Conservation (phyloP, 2,888 invertebrate genomes). For the Troides aeacus region DNA sequence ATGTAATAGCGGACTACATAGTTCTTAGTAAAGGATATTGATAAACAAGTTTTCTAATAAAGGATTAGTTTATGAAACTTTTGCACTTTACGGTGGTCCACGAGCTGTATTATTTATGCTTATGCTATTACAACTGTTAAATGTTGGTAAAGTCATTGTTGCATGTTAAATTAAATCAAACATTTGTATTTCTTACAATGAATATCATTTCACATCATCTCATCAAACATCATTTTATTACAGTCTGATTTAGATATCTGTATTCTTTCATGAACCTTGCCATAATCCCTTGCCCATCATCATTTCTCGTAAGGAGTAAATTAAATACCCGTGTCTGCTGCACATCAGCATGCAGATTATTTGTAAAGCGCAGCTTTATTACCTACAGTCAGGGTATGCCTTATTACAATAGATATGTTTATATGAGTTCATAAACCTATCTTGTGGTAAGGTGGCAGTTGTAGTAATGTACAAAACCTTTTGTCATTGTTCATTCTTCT, state of each 20-base stretch:
- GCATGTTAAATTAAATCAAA: not conserved
- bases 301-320: not conserved
- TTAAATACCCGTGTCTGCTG: not conserved
- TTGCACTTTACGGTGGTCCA: not conserved
- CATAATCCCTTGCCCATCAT: not conserved
- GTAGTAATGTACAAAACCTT: not conserved
- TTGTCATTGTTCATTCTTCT: constrained; percentile 13
- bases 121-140: not conserved
- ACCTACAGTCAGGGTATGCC: not conserved
- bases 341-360: not conserved
- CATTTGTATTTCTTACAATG: not conserved
- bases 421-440: not conserved
- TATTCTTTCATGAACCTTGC: not conserved
- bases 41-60: constrained; percentile 1
- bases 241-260: not conserved
- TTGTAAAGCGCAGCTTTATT: not conserved
- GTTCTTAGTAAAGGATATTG: not conserved
- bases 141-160: not conserved
- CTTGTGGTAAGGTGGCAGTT: not conserved
- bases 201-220: constrained; percentile 1
- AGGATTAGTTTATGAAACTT: not conserved
- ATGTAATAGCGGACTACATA: not conserved
- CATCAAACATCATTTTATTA: not conserved
- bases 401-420: not conserved
- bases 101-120: not conserved